Percentiles rank a stretch among this genome's conserved stretches.
Evolutionary conservation across 2,797 vertebrate genomes (phyloP).

Genomic region (Myoxocephalus aenaeus): DNA sequence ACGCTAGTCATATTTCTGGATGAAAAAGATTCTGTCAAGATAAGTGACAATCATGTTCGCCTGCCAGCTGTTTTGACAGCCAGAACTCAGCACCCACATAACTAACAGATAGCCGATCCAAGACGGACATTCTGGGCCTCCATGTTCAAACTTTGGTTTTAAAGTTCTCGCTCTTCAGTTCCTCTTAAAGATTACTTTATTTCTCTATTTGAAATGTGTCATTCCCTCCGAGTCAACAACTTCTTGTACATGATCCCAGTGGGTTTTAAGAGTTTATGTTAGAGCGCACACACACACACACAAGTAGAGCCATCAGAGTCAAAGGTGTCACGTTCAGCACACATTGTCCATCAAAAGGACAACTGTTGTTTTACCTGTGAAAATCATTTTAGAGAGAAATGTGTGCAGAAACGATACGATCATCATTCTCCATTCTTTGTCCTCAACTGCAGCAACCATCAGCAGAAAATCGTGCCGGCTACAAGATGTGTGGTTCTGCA

Average conservation of each 20-base stretch:
- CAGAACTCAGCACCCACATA: conserved; percentile 24
- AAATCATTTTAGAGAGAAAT: conserved; percentile 7
- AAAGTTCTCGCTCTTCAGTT: background rate
- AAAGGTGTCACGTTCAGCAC: conserved; percentile 61
- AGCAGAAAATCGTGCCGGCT: accelerated
- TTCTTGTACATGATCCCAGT: background rate
- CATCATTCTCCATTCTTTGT: background rate
- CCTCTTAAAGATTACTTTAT: conserved; percentile 1
- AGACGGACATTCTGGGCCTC: conserved; percentile 19
- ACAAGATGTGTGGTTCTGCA: conserved; percentile 14
- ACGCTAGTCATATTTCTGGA: conserved; percentile 50
- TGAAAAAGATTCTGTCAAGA: conserved; percentile 49
- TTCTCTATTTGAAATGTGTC: conserved; percentile 12
- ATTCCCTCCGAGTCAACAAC: background rate
- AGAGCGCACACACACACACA: no score
- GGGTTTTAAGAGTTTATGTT: conserved; percentile 17
- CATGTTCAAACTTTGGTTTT: background rate
- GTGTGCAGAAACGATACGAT: background rate
- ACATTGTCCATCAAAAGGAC: conserved; percentile 31
- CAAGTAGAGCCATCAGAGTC: conserved; percentile 43
- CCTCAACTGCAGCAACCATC: background rate
- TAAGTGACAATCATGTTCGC: conserved; percentile 15
- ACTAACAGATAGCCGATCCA: background rate
- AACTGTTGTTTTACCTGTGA: conserved; percentile 31
- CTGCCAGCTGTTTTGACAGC: conserved; percentile 59